phyloP scores from a whole-genome alignment of 2,888 invertebrate genomes.

The Spisula solida region DNA sequence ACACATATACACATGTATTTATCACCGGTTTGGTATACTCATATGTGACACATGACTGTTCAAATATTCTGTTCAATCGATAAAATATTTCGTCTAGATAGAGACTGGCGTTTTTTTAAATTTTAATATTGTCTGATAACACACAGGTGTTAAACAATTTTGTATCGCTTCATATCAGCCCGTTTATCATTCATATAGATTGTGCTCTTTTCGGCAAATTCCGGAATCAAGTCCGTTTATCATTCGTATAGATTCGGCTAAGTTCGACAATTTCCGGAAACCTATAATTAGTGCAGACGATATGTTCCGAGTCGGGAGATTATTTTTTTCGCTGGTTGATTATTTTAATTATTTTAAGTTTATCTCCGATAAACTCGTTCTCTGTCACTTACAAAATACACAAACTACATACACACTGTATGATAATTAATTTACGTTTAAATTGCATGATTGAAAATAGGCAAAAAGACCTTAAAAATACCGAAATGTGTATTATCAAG shows the following conservation, averaged over 20 bases:
- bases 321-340: too few species aligned
- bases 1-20: too few species aligned
- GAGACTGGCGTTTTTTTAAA: background rate
- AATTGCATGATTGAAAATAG: too few species aligned
- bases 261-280: background rate
- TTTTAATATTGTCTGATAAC: background rate
- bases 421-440: too few species aligned
- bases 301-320: background rate
- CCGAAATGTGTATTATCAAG: background rate
- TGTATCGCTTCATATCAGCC: background rate
- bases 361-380: too few species aligned
- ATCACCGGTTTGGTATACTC: background rate
- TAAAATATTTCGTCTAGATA: background rate
- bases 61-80: background rate
- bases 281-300: background rate
- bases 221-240: background rate
- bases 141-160: background rate
- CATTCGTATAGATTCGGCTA: too few species aligned
- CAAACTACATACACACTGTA: too few species aligned
- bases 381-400: too few species aligned
- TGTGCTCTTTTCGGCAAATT: too few species aligned
- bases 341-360: too few species aligned
- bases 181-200: too few species aligned
- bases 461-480: background rate
- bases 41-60: background rate